Evolutionary conservation across 2,888 invertebrate species (phyloP), one percentile per base, ranked within the genome.

Genomic region (Conchocele bisecta): DNA sequence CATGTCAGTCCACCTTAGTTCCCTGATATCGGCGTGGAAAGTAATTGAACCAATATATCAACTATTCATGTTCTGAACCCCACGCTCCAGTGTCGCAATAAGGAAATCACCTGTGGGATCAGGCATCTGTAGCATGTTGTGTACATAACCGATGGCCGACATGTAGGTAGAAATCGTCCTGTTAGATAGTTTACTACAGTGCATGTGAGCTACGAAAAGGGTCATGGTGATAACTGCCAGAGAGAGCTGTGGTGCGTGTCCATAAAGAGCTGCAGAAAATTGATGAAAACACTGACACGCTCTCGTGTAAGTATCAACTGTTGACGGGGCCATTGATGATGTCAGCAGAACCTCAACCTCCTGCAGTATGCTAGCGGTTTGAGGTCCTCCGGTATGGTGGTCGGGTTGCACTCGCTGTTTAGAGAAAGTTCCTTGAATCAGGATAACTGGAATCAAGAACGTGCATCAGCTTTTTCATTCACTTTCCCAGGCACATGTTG

Each of bases 371-470:
- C 31, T 22, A n/a, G 7, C 22, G 51, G 51, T n/a, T 51, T 22
- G 20, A 51, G 35, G 22, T n/a, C 2, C 2, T 31, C 7, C 5
- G 37, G 61, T 13, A 69, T 22, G 26, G 33, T 28, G 2, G 35
- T 44, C 22, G 59, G 60, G 4, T 50, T 5, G 22, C 13, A 17
- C 5, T 46, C 44, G 13, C 54, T 53, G 6, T 28, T n/a, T 20
- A 58, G 67, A 22, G 58, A 57, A 29, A 72, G 20, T 3, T 15
- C 29, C 15, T 56, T 31, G 57, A 72, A 72, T 15, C 50, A 17
- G 11, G 17, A n/a, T 51, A 60, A 22, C 53, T 58, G 60, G 0
- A 48, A 64, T 42, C 64, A 64, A 28, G 67, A 64, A 24, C 67
- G 29, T 29, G 26, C 28, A 29, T 68, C 68, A 26, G 59, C 54